Evolutionary conservation across 2,797 vertebrate genomes (phyloP).

Genomic region (Mionectes olivaceus): DNA sequence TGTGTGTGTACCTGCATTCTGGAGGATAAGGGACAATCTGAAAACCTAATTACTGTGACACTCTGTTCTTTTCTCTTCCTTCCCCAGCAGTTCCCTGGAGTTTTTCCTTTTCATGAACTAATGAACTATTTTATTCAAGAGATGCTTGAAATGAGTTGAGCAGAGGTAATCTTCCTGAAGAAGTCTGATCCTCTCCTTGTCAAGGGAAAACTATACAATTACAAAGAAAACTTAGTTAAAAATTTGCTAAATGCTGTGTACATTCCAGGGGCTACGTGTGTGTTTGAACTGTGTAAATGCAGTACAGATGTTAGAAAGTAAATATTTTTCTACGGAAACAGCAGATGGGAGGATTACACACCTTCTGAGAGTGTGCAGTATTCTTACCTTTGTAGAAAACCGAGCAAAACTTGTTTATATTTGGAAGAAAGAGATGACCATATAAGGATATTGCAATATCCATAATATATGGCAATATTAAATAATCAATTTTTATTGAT

Average conservation of each 20-base stretch:
- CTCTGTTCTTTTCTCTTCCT: conserved; percentile 45
- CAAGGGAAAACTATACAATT: conserved; percentile 74
- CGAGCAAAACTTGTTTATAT: conserved; percentile 34
- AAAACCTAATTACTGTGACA: conserved; percentile 76
- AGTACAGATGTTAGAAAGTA: conserved; percentile 80
- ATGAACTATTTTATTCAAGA: conserved; percentile 78
- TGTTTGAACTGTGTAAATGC: conserved; percentile 74
- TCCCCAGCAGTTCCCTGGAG: conserved; percentile 60
- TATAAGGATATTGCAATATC: neutral
- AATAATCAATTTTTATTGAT: conserved; percentile 8
- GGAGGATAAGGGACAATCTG: conserved; percentile 58
- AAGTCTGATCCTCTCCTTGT: conserved; percentile 66
- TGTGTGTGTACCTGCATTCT: conserved; percentile 48
- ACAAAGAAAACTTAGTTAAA: conserved; percentile 77
- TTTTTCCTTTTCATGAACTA: conserved; percentile 77
- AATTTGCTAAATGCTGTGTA: conserved; percentile 69
- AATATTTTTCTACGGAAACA: conserved; percentile 76
- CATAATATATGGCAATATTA: neutral
- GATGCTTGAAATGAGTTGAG: conserved; percentile 69
- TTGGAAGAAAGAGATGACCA: neutral
- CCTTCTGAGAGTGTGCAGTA: conserved; percentile 55
- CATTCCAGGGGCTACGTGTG: conserved; percentile 70
- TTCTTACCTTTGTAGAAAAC: conserved; percentile 61
- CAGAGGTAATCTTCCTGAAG: conserved; percentile 73
- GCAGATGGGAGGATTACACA: conserved; percentile 73